A percentile compares a stretch with the other conserved stretches of the same genome.
Evolutionary conservation across 2,797 vertebrate species (phyloP).

Genomic region (Hippoglossus hippoglossus): DNA sequence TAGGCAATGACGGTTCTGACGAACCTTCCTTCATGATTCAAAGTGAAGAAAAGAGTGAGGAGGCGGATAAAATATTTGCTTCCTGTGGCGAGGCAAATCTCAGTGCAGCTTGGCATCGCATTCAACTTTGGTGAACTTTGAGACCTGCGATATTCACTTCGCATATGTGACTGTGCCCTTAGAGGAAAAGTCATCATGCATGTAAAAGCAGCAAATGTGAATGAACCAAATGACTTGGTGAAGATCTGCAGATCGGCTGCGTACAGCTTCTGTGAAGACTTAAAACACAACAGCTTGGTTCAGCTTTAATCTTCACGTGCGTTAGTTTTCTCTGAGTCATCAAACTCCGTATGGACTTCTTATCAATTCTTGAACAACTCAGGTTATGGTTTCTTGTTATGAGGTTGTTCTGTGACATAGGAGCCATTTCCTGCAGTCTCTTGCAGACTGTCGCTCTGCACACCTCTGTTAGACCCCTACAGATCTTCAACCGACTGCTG

Average conservation of each 20-base stretch:
- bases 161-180: too few species aligned
- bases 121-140: too few species aligned
- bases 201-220: slow-evolving; percentile 7
- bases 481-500: slow-evolving; percentile 27
- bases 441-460: slow-evolving; percentile 1
- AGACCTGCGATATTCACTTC: too few species aligned
- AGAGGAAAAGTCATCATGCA: slow-evolving; percentile 4
- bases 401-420: not conserved
- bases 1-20: too few species aligned
- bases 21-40: too few species aligned
- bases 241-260: slow-evolving; percentile 10
- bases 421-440: slow-evolving; percentile 1
- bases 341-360: not conserved
- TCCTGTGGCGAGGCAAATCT: too few species aligned
- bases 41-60: too few species aligned
- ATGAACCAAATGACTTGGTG: slow-evolving; percentile 8
- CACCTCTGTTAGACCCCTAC: slow-evolving; percentile 14
- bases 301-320: not conserved
- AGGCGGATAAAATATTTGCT: too few species aligned
- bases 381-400: not conserved
- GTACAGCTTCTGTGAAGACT: not conserved
- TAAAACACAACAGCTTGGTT: not conserved
- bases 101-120: too few species aligned
- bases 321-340: not conserved
- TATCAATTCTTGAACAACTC: not conserved